Base-by-base conservation (phyloP, 23 tunicate species). In the Trididemnum miniatum region DNA sequence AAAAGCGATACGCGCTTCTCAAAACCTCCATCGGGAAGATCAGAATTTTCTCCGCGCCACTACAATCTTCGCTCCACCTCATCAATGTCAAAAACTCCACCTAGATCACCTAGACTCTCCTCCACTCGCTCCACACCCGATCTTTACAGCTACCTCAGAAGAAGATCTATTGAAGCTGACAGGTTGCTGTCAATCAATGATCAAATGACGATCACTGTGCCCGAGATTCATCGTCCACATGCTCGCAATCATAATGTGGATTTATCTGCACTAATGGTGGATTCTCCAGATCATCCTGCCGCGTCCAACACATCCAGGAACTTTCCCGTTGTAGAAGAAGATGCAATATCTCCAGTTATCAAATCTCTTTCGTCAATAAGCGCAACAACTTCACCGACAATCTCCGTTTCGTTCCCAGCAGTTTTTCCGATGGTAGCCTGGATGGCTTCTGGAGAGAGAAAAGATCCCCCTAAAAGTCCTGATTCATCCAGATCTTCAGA, bases 281-380 rank as follows among this genome's bases (percentile, higher is more conserved):
- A 86, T 65, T 86, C 90, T 18, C 84, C 90, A 15, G 80, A 86
- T 39, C 80, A 79, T 64, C 90, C 90, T 0, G 90, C 90, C 59
- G 79, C 90, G 15, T 86, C 90, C 20, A 35, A 79, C 60, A 86
- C 90, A 0, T 86, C 90, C 35, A 84, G 51, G 27, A 71, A 79
- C 80, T 86, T 86, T 54, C 90, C 90, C 33, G 71, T 86, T 26
- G 80, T 76, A 27, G 90, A 79, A 34, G 84, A 86, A 49, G 84
- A 86, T 1, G 36, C 86, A 2, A 54, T 73, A 32, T 54, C 80
- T 0, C 84, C 84, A n/a, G 78, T 57, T 20, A 71, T 35, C 84
- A 67, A 39, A 24, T 65, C 83, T 3, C 80, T 33, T 18, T 39
- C 79, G 22, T 26, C 84, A 18, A 63, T 39, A 26, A 24, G 57